Evolutionary conservation across 2,888 invertebrate genomes (phyloP).

Genomic region (Drosophila merina): DNA sequence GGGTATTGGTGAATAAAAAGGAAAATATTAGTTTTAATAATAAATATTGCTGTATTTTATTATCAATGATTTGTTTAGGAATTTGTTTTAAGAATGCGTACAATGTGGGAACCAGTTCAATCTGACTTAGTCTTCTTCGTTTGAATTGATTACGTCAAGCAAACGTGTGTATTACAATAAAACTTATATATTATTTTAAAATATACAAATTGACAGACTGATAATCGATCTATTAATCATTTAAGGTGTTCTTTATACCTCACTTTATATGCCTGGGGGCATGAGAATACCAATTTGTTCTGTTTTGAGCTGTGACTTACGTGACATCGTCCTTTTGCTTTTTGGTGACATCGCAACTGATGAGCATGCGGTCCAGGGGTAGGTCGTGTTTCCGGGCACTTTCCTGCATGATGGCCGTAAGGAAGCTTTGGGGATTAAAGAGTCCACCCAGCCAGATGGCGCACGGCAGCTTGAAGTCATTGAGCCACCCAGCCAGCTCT

Average conservation of each 20-base stretch:
- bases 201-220: neutral
- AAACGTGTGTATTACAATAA: too few relatives aligned
- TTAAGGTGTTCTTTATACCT: too few relatives aligned
- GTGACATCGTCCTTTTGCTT: constrained; percentile 93
- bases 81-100: neutral
- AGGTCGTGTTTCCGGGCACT: constrained; percentile 97
- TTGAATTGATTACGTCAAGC: neutral
- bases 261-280: too few relatives aligned
- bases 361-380: constrained; percentile 98
- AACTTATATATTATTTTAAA: neutral
- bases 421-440: constrained; percentile 98
- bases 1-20: neutral
- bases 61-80: too few relatives aligned
- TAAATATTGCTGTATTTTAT: too few relatives aligned
- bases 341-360: constrained; percentile 97
- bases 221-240: neutral
- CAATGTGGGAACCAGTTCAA: neutral
- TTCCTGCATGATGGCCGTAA: constrained; percentile 99
- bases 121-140: neutral
- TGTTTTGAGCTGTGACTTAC: constrained; percentile 82
- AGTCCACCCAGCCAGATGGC: constrained; percentile 97
- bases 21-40: too few relatives aligned
- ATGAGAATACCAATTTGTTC: too few relatives aligned
- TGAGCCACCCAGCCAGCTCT: constrained; percentile 94
- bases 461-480: constrained; percentile 91